Evolutionary conservation across 2,797 vertebrate genomes (phyloP).

Genomic region (Rhinoraja longicauda): DNA sequence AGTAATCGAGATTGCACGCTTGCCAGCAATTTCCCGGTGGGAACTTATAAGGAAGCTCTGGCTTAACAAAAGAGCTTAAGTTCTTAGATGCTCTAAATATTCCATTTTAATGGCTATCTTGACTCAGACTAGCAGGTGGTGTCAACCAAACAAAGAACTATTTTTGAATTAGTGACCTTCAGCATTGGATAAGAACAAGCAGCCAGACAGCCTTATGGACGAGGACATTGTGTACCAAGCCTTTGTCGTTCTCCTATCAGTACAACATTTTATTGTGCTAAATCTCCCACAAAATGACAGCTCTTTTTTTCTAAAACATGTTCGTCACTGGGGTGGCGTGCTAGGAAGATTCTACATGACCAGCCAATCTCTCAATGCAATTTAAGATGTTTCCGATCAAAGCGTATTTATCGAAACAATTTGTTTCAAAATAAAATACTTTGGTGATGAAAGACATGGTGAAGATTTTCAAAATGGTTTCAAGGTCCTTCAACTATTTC

Average conservation of each 20-base stretch:
- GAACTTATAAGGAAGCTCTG: neutral
- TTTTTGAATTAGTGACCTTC: neutral
- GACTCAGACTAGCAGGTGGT: neutral
- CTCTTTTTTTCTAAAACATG: neutral
- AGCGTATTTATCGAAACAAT: neutral
- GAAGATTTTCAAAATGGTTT: slow-evolving; percentile 8
- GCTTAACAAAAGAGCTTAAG: neutral
- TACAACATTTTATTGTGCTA: neutral
- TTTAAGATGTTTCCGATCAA: neutral
- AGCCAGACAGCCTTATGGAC: slow-evolving; percentile 8
- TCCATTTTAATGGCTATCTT: neutral
- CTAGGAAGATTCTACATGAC: neutral
- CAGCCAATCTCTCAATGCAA: neutral
- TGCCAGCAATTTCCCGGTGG: neutral
- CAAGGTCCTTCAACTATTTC: neutral
- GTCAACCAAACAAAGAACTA: slow-evolving; percentile 1
- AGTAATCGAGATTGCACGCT: neutral
- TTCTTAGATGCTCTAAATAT: neutral
- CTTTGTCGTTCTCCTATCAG: neutral
- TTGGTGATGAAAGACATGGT: neutral
- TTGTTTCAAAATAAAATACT: neutral
- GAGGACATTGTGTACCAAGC: neutral
- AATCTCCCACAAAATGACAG: neutral
- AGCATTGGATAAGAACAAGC: neutral
- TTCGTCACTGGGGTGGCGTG: neutral